Conservation (phyloP, 2,888 invertebrate species). For the Cremastinae sp. region DNA sequence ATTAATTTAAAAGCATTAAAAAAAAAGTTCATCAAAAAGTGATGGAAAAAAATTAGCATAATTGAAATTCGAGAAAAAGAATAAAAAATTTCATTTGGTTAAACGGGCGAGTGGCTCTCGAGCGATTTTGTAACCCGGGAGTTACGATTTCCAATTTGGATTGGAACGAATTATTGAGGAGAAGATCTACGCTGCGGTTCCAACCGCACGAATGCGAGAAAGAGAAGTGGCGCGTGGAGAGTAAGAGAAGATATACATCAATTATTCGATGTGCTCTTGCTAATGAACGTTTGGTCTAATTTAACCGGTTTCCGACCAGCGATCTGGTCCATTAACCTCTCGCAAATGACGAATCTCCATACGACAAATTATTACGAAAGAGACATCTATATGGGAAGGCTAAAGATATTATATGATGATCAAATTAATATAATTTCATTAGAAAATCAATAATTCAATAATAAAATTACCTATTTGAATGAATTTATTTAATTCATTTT, state of each 20-base stretch:
- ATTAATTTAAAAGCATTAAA: too few relatives aligned
- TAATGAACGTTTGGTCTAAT: constrained; percentile 40
- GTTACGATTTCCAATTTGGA: constrained; percentile 57
- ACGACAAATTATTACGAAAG: constrained; percentile 22
- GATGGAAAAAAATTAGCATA: too few relatives aligned
- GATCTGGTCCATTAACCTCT: constrained; percentile 47
- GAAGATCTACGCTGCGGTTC: background rate
- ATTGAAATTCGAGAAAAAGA: too few relatives aligned
- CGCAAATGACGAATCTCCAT: constrained; percentile 44
- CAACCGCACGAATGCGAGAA: constrained; percentile 7
- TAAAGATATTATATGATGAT: too few relatives aligned
- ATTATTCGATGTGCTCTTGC: constrained; percentile 37
- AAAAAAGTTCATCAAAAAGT: too few relatives aligned
- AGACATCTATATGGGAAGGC: constrained; percentile 57
- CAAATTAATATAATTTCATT: too few relatives aligned
- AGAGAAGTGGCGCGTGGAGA: background rate
- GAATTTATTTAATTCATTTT: too few relatives aligned
- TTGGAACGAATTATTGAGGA: constrained; percentile 43
- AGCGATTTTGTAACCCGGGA: background rate
- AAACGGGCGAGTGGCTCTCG: too few relatives aligned
- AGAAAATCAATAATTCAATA: too few relatives aligned
- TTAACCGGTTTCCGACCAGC: constrained; percentile 18
- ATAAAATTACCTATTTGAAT: too few relatives aligned
- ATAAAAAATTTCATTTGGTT: too few relatives aligned
- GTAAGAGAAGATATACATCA: constrained; percentile 23